Conservation (phyloP, 2,113 vertebrate species). For the Urocynchramus pylzowi region DNA sequence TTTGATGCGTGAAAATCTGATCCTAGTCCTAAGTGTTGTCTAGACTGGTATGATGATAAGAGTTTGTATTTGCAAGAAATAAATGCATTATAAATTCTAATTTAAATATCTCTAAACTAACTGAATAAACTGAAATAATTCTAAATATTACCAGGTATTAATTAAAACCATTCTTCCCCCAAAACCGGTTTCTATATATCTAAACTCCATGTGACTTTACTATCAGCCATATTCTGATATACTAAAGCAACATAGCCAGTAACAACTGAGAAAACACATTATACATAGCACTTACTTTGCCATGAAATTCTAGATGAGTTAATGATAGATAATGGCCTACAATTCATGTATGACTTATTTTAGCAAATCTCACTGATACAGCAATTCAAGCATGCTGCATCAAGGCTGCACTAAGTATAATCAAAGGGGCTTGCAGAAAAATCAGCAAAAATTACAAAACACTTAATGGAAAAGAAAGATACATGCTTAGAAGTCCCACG, state of each 20-base stretch:
- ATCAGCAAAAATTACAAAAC: not conserved
- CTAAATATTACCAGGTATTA: not conserved
- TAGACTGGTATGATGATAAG: not conserved
- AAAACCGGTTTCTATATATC: not conserved
- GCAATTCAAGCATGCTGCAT: not conserved
- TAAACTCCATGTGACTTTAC: not conserved
- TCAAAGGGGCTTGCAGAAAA: not conserved
- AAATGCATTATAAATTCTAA: not conserved
- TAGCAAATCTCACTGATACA: not conserved
- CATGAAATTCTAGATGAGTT: conserved; percentile 30
- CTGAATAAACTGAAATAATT: not conserved
- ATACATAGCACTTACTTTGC: not conserved
- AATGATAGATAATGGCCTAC: conserved; percentile 32
- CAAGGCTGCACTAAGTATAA: not conserved
- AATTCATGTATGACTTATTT: conserved; percentile 36
- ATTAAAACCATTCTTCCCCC: not conserved
- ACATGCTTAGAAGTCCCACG: not conserved
- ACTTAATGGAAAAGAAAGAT: not conserved
- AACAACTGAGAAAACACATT: conserved; percentile 20
- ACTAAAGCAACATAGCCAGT: not conserved
- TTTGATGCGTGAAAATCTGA: not conserved
- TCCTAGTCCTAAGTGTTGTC: not conserved
- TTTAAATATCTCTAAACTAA: not conserved
- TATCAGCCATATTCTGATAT: not conserved
- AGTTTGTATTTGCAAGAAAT: not conserved